Base-by-base conservation (phyloP, 2,797 vertebrate genomes). In the Chloroceryle amazona region DNA sequence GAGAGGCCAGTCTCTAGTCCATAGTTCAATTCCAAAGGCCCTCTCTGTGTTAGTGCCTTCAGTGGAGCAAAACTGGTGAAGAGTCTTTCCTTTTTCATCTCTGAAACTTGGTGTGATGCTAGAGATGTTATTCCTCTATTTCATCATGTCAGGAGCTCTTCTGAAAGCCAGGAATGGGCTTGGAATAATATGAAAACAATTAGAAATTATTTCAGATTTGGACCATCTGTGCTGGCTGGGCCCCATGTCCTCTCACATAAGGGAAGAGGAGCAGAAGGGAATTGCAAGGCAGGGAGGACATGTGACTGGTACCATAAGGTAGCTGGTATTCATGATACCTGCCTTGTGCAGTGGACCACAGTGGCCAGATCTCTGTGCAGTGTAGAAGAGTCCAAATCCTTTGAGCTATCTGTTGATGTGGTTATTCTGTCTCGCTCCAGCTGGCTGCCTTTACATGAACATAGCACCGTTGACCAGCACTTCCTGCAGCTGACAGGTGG, bases 401-500 rank as follows among this genome's bases (percentile, higher is more conserved):
- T 39, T 29, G 68, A 88, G 62, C 54, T 61, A 39, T 74, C 71
- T 71, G 13, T 2, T 25, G 6, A 2, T 60, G 67, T 4, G 9
- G 51, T 70, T 86, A 20, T 47, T 89, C 13, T 51, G 55, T 74
- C 78, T 71, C 8, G 1, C 28, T 90, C 70, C 70, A 79, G 49
- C 81, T 90, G 76, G 61, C 85, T 89, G 72, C 35, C 33, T 72
- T 68, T 39, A 19, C 4, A 2, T n/a, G 63, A 68, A 54, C 42
- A 28, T 8, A 46, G 68, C 35, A 37, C 46, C 88, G 11, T 22
- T 81, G 87, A 31, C 62, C 61, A 68, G 33, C 35, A 5, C 35
- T 68, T 79, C n/a, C 61, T 66, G 57, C 58, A 84, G 68, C 46
- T 91, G 86, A 74, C 81, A 65, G 46, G 65, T 81, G 51, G 66